phyloP scores from a whole-genome alignment of 2,113 vertebrate species.

The Esox niger region DNA sequence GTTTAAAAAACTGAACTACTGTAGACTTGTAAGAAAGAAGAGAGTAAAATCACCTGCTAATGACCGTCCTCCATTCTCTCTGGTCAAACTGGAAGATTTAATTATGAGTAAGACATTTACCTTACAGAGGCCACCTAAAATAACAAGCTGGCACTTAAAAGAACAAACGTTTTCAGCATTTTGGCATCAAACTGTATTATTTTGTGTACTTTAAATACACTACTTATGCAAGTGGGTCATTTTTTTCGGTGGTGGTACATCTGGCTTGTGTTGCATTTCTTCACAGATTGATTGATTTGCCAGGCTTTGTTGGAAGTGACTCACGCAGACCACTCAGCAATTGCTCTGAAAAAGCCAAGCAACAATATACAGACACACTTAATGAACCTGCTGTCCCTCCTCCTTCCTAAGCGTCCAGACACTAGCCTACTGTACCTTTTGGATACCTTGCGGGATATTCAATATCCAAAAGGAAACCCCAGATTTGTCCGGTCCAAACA shows the following conservation, averaged over 20 bases:
- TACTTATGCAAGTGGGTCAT: constrained; percentile 36
- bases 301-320: constrained; percentile 57
- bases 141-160: constrained; percentile 48
- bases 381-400: constrained; percentile 14
- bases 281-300: constrained; percentile 65
- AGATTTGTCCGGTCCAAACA: constrained; percentile 64
- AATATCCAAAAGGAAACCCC: constrained; percentile 73
- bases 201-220: constrained; percentile 37
- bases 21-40: constrained; percentile 66
- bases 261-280: constrained; percentile 56
- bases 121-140: constrained; percentile 53
- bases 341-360: constrained; percentile 56
- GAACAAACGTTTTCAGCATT: constrained; percentile 30
- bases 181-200: constrained; percentile 49
- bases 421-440: constrained; percentile 65
- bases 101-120: constrained; percentile 44
- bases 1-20: constrained; percentile 79
- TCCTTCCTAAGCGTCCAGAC: constrained; percentile 42
- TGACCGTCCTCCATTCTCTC: constrained; percentile 64
- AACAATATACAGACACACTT: constrained; percentile 56
- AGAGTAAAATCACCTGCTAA: constrained; percentile 67
- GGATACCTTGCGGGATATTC: constrained; percentile 69
- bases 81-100: constrained; percentile 56
- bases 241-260: constrained; percentile 49
- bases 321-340: constrained; percentile 51